Base-by-base conservation (phyloP, 2,888 invertebrate genomes). In the Melikaiella ostensackeni region DNA sequence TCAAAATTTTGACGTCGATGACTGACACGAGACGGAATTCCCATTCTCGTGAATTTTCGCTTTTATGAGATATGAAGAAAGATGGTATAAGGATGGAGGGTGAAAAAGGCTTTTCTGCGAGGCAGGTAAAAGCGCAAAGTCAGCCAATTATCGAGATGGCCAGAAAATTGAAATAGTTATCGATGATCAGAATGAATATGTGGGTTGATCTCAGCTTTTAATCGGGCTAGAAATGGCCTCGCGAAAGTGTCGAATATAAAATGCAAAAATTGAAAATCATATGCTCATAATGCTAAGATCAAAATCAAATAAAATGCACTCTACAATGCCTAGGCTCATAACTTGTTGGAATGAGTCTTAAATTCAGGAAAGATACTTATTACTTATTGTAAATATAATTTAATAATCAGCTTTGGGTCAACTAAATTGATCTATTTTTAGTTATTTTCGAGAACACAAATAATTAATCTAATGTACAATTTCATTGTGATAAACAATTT, bases 91-190 rank as follows among this genome's bases (percentile, higher is more conserved):
- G 24, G 42, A 4, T 21, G 46, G n/a, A 66, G 55, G 77, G 75
- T 63, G 27, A 19, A 42, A 27, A 42, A 27, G 66, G 46, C 66
- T 66, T 46, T n/a, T 46, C n/a, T 66, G 9, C 21, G 42, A 46
- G 19, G 46, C 27, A 19, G 66, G 42, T 66, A 78, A 82, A 84
- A 84, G 77, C 85, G 83, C 81, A 82, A 63, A 81, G 81, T 84
- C 85, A 84, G 84, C 35, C 79, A 83, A 84, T 84, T 83, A 70
- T 74, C 74, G 46, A 77, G 78, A 84, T 83, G 81, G 79, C 78
- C 76, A 57, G 78, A 81, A 79, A 83, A 84, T 84, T 83, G 85
- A 82, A 84, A 85, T 82, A 82, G 77, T 78, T 77, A 76, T 75
- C 66, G 80, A 79, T 73, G 62, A 80, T 70, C 78, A 42, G 46